phyloP scores from a whole-genome alignment of 2,888 invertebrate genomes.

The Diadromus collaris region DNA sequence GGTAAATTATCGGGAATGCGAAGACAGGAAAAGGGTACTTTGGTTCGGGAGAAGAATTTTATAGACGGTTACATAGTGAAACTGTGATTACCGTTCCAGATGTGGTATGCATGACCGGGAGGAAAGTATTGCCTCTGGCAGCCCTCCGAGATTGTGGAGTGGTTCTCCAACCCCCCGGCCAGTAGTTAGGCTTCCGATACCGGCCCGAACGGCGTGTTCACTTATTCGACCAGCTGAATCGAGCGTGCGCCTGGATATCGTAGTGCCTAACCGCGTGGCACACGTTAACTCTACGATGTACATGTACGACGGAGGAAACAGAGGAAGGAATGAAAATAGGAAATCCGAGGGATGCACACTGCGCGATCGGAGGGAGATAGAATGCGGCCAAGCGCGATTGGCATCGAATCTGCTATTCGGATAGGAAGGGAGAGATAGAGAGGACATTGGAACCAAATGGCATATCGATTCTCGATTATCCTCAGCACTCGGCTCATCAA shows the following conservation, averaged over 20 bases:
- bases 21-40: not conserved
- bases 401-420: slow-evolving; percentile 42
- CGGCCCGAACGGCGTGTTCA: slow-evolving; percentile 23
- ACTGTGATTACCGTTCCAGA: slow-evolving; percentile 28
- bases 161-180: slow-evolving; percentile 10
- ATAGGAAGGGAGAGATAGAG: not conserved
- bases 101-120: slow-evolving; percentile 2
- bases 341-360: slow-evolving; percentile 9
- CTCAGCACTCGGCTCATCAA: slow-evolving; percentile 45
- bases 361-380: slow-evolving; percentile 18
- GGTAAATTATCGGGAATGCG: not conserved
- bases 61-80: not conserved
- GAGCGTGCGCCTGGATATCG: slow-evolving; percentile 39
- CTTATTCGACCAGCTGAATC: slow-evolving; percentile 41
- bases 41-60: not conserved
- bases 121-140: slow-evolving; percentile 50
- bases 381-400: slow-evolving; percentile 59
- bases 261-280: not conserved
- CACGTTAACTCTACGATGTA: not conserved
- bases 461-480: slow-evolving; percentile 61
- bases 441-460: slow-evolving; percentile 47
- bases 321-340: slow-evolving; percentile 1
- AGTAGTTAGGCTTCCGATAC: slow-evolving; percentile 44
- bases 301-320: not conserved
- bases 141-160: slow-evolving; percentile 24